Conservation (phyloP, 2,113 vertebrate genomes). For the Trematomus loennbergii region DNA sequence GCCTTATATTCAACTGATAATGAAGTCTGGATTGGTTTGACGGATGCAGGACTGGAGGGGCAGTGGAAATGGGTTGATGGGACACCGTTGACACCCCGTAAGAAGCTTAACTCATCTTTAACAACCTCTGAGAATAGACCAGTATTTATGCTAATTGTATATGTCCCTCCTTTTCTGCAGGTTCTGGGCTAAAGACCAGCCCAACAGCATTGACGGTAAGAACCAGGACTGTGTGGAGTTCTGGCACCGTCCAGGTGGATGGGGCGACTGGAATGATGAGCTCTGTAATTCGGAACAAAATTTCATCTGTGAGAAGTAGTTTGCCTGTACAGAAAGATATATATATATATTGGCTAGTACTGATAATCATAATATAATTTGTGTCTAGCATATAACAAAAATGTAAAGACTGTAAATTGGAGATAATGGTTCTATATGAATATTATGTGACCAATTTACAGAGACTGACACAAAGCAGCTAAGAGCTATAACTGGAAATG, state of each 20-base stretch:
- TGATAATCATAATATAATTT: background rate
- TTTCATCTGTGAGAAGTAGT: conserved; percentile 72
- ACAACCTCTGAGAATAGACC: background rate
- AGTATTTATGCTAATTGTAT: background rate
- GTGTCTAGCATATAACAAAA: background rate
- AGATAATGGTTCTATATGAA: background rate
- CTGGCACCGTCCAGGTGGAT: conserved; percentile 29
- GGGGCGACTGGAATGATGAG: conserved; percentile 71
- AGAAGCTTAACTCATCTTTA: conserved; percentile 7
- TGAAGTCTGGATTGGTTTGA: conserved; percentile 77
- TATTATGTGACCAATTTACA: background rate
- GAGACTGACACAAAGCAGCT: background rate
- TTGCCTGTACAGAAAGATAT: background rate
- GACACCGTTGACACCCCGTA: conserved; percentile 50
- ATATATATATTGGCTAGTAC: too few relatives aligned
- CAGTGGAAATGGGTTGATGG: conserved; percentile 75
- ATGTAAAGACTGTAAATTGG: background rate
- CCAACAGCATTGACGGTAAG: conserved; percentile 66
- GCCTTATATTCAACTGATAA: conserved; percentile 38
- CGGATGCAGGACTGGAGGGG: conserved; percentile 62
- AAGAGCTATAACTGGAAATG: background rate
- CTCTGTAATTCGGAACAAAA: conserved; percentile 46
- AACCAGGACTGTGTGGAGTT: conserved; percentile 78
- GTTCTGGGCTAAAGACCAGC: conserved; percentile 71
- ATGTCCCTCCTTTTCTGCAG: conserved; percentile 30